phyloP scores from a whole-genome alignment of 2,888 invertebrate species.

The Orgyia antiqua region DNA sequence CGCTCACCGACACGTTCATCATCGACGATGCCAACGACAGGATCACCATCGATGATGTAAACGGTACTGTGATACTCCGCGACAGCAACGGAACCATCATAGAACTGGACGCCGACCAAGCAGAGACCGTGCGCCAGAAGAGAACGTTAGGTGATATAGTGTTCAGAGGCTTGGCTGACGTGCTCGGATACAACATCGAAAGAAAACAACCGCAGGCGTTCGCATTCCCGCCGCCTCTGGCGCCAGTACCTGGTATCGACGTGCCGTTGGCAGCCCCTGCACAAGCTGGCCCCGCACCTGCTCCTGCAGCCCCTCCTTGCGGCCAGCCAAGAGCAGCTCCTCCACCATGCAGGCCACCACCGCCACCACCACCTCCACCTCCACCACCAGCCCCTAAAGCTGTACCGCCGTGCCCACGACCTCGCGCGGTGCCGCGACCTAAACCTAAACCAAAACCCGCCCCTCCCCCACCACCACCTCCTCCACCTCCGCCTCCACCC shows the following conservation, averaged over 20 bases:
- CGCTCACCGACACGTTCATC: constrained; percentile 16
- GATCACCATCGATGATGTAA: constrained; percentile 24
- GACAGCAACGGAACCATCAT: constrained; percentile 35
- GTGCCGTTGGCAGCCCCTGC: constrained; percentile 36
- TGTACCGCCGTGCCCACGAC: constrained; percentile 50
- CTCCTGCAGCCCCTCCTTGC: constrained; percentile 31
- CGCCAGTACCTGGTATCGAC: constrained; percentile 63
- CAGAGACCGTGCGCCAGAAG: constrained; percentile 65
- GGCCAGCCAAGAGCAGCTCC: constrained; percentile 35
- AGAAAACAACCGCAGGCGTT: constrained; percentile 49
- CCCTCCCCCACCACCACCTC: constrained; percentile 37
- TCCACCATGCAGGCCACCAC: constrained; percentile 19
- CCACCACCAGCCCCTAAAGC: constrained; percentile 41
- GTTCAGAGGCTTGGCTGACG: constrained; percentile 71
- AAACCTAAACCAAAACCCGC: constrained; percentile 34
- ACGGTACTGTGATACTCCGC: constrained; percentile 18
- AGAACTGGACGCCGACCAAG: constrained; percentile 43
- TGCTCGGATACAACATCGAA: constrained; percentile 63
- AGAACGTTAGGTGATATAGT: constrained; percentile 71
- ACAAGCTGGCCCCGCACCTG: constrained; percentile 28
- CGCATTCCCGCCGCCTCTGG: constrained; percentile 63
- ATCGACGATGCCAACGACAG: constrained; percentile 28
- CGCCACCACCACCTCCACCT: constrained; percentile 27
- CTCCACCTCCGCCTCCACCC: constrained; percentile 46
- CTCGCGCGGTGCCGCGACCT: constrained; percentile 48